These are phyloP conservation scores for Ceratitis capitata DNA, from an alignment of 1,140 invertebrate species.

Conservation along the genomic window DNA sequence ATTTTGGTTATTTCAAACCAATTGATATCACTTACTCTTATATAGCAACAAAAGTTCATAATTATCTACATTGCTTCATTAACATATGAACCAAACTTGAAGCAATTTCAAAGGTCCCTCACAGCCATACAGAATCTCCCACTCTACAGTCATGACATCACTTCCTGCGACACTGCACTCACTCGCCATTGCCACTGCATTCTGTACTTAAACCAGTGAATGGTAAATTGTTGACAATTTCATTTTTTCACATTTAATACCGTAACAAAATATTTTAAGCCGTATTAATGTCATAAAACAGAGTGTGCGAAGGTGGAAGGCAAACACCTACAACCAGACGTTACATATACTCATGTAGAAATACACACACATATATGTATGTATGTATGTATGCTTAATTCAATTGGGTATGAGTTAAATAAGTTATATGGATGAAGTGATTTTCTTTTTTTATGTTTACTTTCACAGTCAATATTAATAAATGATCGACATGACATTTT, in stretches of 20 bases:
- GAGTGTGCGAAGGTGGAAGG: conserved; percentile 1
- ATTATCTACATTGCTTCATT: too few relatives aligned
- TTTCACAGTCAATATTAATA: neutral
- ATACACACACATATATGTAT: neutral
- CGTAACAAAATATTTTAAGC: neutral
- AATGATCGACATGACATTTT: neutral
- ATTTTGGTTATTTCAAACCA: too few relatives aligned
- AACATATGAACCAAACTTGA: too few relatives aligned
- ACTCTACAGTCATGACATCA: conserved; percentile 22
- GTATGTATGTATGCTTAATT: too few relatives aligned
- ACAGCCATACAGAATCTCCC: too few relatives aligned
- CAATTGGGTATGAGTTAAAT: neutral
- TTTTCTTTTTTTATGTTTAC: neutral
- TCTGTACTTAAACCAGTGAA: neutral
- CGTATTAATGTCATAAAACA: neutral
- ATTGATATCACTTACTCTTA: too few relatives aligned
- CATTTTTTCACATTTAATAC: neutral
- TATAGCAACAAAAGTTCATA: too few relatives aligned
- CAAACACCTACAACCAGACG: neutral
- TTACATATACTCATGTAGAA: too few relatives aligned
- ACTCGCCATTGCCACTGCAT: neutral
- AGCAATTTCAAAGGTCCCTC: too few relatives aligned
- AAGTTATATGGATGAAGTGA: neutral
- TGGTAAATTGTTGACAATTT: neutral
- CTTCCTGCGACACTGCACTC: neutral